These are phyloP conservation scores for Entomyzon cyanotis DNA, from an alignment of 2,113 vertebrate genomes.

Conservation along the genomic window DNA sequence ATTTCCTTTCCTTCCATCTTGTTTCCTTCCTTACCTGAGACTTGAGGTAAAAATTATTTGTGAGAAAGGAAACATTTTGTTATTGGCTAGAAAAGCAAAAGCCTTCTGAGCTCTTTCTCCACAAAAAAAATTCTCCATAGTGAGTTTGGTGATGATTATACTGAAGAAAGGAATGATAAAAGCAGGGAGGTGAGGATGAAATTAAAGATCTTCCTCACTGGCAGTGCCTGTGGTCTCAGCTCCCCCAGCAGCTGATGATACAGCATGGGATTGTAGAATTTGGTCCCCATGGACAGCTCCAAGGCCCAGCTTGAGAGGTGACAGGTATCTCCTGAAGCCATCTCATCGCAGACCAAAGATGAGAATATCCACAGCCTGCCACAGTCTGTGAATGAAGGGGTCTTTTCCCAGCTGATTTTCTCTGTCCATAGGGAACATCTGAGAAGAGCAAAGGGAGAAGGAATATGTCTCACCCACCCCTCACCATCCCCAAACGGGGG, in stretches of 20 bases:
- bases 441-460: not conserved
- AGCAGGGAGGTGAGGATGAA: not conserved
- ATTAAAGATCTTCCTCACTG: not conserved
- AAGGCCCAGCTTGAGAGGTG: not conserved
- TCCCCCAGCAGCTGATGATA: not conserved
- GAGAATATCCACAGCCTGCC: not conserved
- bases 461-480: not conserved
- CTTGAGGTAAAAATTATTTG: not conserved
- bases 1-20: not conserved
- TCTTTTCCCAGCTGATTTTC: not conserved
- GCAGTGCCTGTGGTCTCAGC: not conserved
- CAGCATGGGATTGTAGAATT: not conserved
- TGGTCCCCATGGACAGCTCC: not conserved
- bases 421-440: not conserved
- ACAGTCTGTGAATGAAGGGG: not conserved
- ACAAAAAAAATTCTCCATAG: not conserved
- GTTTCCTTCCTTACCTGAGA: not conserved
- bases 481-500: not conserved
- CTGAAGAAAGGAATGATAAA: not conserved
- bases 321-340: not conserved
- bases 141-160: not conserved
- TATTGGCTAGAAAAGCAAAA: not conserved
- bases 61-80: not conserved
- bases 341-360: not conserved
- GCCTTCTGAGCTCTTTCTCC: not conserved